Conservation (phyloP, 2,113 vertebrate genomes). For the Zonotrichia leucophrys region DNA sequence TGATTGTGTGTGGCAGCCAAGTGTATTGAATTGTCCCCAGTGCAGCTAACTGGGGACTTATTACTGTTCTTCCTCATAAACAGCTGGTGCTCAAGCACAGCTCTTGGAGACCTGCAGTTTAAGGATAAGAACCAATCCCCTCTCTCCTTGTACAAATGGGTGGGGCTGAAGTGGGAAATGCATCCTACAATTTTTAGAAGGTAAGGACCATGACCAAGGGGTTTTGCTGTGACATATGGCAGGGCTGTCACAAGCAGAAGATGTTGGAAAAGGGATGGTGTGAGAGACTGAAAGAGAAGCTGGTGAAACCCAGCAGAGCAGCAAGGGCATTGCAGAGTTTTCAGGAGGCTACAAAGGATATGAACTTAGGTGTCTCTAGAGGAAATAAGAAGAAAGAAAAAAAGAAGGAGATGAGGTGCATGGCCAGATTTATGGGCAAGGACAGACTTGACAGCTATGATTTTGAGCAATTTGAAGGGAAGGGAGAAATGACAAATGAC, state of each 20-base stretch:
- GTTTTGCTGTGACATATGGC: neutral
- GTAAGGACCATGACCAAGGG: neutral
- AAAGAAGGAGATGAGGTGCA: neutral
- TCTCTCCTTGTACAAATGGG: neutral
- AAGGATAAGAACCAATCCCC: neutral
- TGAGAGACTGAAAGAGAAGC: neutral
- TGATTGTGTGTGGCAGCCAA: neutral
- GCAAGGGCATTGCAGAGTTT: neutral
- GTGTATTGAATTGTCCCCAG: neutral
- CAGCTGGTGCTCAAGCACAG: neutral
- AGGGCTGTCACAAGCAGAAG: neutral
- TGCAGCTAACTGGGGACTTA: neutral
- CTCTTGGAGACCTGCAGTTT: neutral
- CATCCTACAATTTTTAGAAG: neutral
- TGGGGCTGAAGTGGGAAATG: neutral
- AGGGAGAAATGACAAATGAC: fast-evolving
- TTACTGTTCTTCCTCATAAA: neutral
- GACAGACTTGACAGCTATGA: neutral
- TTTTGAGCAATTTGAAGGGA: neutral
- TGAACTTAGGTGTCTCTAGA: neutral
- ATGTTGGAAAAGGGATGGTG: neutral
- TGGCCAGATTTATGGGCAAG: neutral
- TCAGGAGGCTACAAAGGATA: neutral
- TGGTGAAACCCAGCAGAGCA: neutral
- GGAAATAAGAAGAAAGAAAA: neutral